Conservation (phyloP, 2,797 vertebrate species). For the Danio choprae region DNA sequence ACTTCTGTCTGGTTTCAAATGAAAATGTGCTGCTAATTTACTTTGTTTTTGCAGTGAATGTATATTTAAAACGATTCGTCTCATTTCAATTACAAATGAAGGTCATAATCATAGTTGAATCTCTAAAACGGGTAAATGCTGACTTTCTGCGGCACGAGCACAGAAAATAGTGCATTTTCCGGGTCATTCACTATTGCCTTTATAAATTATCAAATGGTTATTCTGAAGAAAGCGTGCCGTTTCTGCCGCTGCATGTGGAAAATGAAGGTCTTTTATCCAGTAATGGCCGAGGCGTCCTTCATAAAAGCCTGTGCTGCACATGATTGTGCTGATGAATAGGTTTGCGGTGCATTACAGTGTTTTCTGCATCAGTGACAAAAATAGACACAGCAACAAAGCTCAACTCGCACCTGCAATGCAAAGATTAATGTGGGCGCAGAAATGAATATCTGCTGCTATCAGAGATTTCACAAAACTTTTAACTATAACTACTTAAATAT, state of each 20-base stretch:
- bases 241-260: background rate
- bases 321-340: background rate
- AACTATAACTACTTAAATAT: background rate
- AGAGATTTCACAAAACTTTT: background rate
- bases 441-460: background rate
- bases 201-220: constrained; percentile 1
- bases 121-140: too few relatives aligned
- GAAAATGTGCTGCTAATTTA: too few relatives aligned
- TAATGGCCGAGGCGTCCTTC: background rate
- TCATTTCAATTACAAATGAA: too few relatives aligned
- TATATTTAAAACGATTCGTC: too few relatives aligned
- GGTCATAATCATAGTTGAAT: too few relatives aligned
- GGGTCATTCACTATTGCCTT: background rate
- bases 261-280: background rate
- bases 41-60: too few relatives aligned
- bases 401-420: background rate
- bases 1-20: too few relatives aligned
- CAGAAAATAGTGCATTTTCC: background rate
- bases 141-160: background rate
- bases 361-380: constrained; percentile 1
- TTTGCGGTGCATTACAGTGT: constrained; percentile 6
- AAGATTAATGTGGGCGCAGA: background rate
- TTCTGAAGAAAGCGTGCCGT: background rate
- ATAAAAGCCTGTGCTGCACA: background rate
- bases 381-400: background rate